Evolutionary conservation across 2,797 vertebrate species (phyloP), one percentile per base, ranked within the genome.

Genomic region (Emydoidea blandingii): DNA sequence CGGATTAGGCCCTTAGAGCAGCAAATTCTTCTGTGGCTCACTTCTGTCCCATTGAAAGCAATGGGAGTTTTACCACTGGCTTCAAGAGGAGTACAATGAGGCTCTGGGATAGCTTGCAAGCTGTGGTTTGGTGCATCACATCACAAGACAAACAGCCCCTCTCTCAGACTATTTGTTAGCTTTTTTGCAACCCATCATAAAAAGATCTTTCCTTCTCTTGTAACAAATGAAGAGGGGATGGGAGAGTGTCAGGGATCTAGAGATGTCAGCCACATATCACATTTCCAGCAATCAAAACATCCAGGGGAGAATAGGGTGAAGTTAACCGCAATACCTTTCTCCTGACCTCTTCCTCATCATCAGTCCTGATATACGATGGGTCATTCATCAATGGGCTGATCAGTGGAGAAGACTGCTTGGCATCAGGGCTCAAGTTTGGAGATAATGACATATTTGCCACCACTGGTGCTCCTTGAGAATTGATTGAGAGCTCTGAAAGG

Each of bases 351-450:
- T 99, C 99, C 86, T 99, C 99, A 2, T 99, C 99, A 2, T 99
- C 99, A 0, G 99, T 99, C 97, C 99, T 98, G 12, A 99, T 94
- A 82, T 99, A 99, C 1, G 98, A 97, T 3, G 99, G 98, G 74
- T 99, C 99, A 18, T 99, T 99, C 95, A 99, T 98, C 97, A 99
- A 98, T 2, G 99, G 99, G 98, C 99, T 99, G 98, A 99, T 99
- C 97, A 99, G 97, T 0, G 99, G 99, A n/a, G 99, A 99, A 12
- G 99, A 98, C 79, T 98, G 99, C 41, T 98, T 99, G 83, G 98
- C 98, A 86, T 99, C 98, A 0, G 99, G 99, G 95, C 99, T 99
- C 97, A 99, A 97, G 92, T 98, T 98, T 92, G 99, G 98, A 57
- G 99, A 99, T 88, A 99, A 96, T 4, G 98, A 98, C 76, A 91